Evolutionary conservation across 2,113 vertebrate species (phyloP).

Genomic region (Phaethon lepturus): DNA sequence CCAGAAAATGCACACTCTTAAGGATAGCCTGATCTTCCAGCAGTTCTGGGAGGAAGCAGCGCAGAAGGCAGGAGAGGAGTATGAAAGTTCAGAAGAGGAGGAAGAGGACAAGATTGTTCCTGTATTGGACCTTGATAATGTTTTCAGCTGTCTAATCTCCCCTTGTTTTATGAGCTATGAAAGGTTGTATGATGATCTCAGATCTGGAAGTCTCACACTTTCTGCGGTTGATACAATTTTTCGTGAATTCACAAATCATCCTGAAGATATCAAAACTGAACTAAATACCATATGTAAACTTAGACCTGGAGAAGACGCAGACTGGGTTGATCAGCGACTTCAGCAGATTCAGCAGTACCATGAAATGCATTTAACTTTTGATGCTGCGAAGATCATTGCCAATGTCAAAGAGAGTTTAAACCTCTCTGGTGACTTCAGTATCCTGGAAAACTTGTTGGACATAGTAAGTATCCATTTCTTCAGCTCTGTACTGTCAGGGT

Average conservation of each 20-base stretch:
- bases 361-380: conserved; percentile 83
- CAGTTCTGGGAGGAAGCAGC: conserved; percentile 81
- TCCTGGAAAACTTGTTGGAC: conserved; percentile 25
- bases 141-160: conserved; percentile 43
- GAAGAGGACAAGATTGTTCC: neutral
- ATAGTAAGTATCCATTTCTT: conserved; percentile 26
- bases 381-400: conserved; percentile 82
- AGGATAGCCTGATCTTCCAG: conserved; percentile 82
- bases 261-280: conserved; percentile 74
- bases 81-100: neutral
- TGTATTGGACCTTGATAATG: conserved; percentile 2
- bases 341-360: conserved; percentile 90
- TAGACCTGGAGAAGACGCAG: neutral
- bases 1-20: conserved; percentile 47
- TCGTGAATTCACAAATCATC: conserved; percentile 74
- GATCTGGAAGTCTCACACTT: conserved; percentile 80
- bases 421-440: conserved; percentile 85
- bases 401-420: conserved; percentile 78
- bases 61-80: neutral
- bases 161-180: conserved; percentile 72
- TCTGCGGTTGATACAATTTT: conserved; percentile 79
- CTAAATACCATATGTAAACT: conserved; percentile 75
- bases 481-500: neutral
- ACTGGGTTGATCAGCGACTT: conserved; percentile 82
- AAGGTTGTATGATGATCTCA: conserved; percentile 73